Evolutionary conservation across 64 coral and sea anemone species (phyloP), one percentile per base, ranked within the genome.

Genomic region (Montipora cactus): DNA sequence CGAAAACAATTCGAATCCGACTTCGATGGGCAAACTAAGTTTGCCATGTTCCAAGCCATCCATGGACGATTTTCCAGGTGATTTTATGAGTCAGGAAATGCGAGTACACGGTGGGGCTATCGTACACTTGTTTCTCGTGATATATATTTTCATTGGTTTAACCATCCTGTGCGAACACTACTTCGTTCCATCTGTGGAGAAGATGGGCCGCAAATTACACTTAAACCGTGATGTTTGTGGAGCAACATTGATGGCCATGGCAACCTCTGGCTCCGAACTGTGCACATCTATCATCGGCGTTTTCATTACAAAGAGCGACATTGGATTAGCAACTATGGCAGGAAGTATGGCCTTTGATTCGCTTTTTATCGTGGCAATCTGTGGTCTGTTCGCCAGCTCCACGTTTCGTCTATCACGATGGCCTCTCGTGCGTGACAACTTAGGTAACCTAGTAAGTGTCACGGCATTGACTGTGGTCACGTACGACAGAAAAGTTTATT

Each of bases 241-340:
- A 46, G 96, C 93, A 5, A 98, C 96, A 44, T 93, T 98, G 28
- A 98, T 98, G 96, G 96, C 96, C 20, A 93, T 90, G 46, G 96
- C 93, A 4, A 98, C 93, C 46, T 98, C 96, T 7, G 96, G 87
- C 22, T 87, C 96, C 3, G 96, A 98, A 50, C 85, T 98, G 44
- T 95, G 95, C 67, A 98, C 94, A 15, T 98, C 96, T 19, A 77
- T 98, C 8, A 98, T 98, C 15, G 96, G 96, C 23, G 94, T 98
- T 67, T 98, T 98, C 86, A 98, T 98, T 46, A 95, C 96, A 14
- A 90, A 98, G 83, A 94, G 93, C 2, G 96, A 98, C 75, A 93
- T 98, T 72, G 96, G 96, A 2, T 66, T 98, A 53, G 96, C 93
- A 46, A 98, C 96, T 21, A 89, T 98, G 23, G 93, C 95, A 1